These are phyloP conservation scores for Percopsis transmontana DNA, from an alignment of 2,113 vertebrate species.

Conservation along the genomic window DNA sequence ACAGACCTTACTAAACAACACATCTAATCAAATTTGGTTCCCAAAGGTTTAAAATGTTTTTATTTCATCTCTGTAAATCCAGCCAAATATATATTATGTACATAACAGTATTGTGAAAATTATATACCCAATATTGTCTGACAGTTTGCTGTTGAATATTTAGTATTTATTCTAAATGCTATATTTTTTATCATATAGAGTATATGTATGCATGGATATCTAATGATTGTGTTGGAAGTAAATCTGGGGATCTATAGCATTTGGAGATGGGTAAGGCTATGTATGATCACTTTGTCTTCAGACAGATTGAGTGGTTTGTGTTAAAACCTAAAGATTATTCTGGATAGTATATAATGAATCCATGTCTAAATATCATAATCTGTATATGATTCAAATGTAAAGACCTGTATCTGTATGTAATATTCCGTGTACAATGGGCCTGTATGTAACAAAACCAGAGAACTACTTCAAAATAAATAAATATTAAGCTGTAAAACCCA, in stretches of 20 bases:
- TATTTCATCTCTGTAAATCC: constrained; percentile 53
- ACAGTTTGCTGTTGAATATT: constrained; percentile 66
- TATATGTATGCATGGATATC: constrained; percentile 73
- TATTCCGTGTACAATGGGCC: constrained; percentile 58
- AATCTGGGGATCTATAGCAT: constrained; percentile 29
- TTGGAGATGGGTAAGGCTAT: background rate
- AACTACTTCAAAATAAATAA: constrained; percentile 68
- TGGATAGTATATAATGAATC: constrained; percentile 14
- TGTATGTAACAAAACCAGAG: constrained; percentile 66
- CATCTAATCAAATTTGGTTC: constrained; percentile 51
- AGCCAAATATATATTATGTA: constrained; percentile 61
- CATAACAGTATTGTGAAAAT: constrained; percentile 71
- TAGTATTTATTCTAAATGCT: constrained; percentile 78
- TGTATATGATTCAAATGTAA: constrained; percentile 52
- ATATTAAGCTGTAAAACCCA: constrained; percentile 27
- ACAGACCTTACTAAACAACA: constrained; percentile 46
- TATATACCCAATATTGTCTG: constrained; percentile 73
- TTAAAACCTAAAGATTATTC: constrained; percentile 30
- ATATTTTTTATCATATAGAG: constrained; percentile 75
- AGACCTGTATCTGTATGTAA: constrained; percentile 63
- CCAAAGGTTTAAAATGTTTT: constrained; percentile 49
- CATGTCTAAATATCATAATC: constrained; percentile 27
- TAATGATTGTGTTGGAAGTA: constrained; percentile 48
- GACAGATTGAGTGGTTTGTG: background rate
- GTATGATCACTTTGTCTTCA: background rate